Base-by-base conservation (phyloP, 2,888 invertebrate genomes). In the Fragum fragum region DNA sequence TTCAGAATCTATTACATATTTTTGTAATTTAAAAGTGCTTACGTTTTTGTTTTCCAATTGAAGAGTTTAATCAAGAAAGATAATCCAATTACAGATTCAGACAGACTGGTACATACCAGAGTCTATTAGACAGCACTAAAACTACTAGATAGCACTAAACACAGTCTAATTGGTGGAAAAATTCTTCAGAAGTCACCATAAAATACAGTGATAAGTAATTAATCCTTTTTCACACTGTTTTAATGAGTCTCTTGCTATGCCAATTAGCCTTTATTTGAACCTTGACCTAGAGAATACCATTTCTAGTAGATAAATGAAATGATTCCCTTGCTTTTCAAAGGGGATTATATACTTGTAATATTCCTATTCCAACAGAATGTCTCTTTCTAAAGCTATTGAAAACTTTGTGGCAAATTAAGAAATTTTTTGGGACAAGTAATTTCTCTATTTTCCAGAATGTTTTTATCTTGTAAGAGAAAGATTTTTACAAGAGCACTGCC, bases 161-260 rank as follows among this genome's bases (percentile, higher is more conserved):
- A 14, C 47, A 47, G 47, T 47, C 47, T 47, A 47, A 47, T 47
- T 47, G 47, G n/a, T 47, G 14, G 47, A 47, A 47, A 47, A 47
- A 47, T 47, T 47, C 47, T 47, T 47, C 47, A 47, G 47, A 47
- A 47, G 47, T 47, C 47, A 47, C 47, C 5, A 47, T 47, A 47
- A 47, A 47, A 47, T 14, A 18, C 47, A 18, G 18, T n/a, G 47
- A 47, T 47, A 47, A 47, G 47, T 47, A 47, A 47, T 47, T 47
- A 47, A 47, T 47, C 47, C 47, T 47, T 47, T 47, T 47, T 47
- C 47, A 47, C 47, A 47, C 47, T 47, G 16, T 47, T 47, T 47
- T 47, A 47, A 47, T 47, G 47, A 47, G 32, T 47, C 47, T 47
- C 47, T 47, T 47, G 47, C 18, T 47, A 47, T n/a, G 47, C 47